These are phyloP conservation scores for Bibio marci DNA, from an alignment of 2,888 invertebrate genomes.

Conservation along the genomic window DNA sequence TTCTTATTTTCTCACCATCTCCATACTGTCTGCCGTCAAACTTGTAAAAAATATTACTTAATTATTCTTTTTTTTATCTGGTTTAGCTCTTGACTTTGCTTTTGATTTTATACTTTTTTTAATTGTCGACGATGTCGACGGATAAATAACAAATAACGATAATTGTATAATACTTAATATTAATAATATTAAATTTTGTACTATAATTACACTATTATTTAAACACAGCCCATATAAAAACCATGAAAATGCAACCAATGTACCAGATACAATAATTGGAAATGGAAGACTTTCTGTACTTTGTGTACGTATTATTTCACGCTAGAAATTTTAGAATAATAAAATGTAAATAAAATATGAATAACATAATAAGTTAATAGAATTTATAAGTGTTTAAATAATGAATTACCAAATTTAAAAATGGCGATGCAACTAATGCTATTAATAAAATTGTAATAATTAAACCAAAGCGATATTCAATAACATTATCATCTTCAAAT, in stretches of 20 bases:
- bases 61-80: too few species aligned
- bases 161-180: constrained; percentile 43
- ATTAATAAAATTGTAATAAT: constrained; percentile 52
- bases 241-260: constrained; percentile 40
- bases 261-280: constrained; percentile 68
- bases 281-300: constrained; percentile 79
- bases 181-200: constrained; percentile 51
- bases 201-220: constrained; percentile 19
- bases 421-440: constrained; percentile 48
- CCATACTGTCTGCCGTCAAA: too few species aligned
- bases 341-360: neutral
- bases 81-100: too few species aligned
- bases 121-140: constrained; percentile 30
- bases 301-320: constrained; percentile 57
- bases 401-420: constrained; percentile 45
- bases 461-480: constrained; percentile 53
- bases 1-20: too few species aligned
- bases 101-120: constrained; percentile 19
- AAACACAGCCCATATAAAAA: constrained; percentile 24
- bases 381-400: neutral
- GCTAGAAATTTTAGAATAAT: constrained; percentile 11
- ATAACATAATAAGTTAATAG: neutral
- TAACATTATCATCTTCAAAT: constrained; percentile 42
- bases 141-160: constrained; percentile 50
- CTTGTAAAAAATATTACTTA: too few species aligned